These are phyloP conservation scores for Acanthiza pusilla DNA, from an alignment of 2,797 vertebrate genomes.

Conservation along the genomic window DNA sequence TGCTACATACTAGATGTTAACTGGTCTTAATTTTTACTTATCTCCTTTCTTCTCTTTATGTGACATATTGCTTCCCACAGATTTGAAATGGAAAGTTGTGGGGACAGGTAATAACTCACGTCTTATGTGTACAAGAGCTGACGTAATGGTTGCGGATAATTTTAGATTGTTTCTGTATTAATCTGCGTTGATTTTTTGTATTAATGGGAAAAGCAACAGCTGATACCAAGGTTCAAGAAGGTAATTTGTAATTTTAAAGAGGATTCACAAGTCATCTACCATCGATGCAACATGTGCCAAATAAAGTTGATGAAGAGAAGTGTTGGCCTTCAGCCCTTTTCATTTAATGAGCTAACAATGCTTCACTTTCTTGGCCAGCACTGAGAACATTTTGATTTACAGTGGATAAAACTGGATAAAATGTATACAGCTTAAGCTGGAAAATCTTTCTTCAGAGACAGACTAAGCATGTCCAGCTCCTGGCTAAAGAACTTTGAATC, in stretches of 20 bases:
- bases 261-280: neutral
- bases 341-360: neutral
- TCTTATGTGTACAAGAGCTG: neutral
- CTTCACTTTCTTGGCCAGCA: neutral
- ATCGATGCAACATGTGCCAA: neutral
- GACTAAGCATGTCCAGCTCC: neutral
- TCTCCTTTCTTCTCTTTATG: neutral
- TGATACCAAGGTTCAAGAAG: neutral
- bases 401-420: neutral
- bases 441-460: neutral
- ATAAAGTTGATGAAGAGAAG: neutral
- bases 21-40: neutral
- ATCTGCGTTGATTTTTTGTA: neutral
- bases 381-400: neutral
- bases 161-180: neutral
- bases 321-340: neutral
- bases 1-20: neutral
- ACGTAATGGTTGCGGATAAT: neutral
- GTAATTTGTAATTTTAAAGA: neutral
- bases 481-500: neutral
- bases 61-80: neutral
- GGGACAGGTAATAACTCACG: neutral
- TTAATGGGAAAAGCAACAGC: neutral
- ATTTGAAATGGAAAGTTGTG: neutral
- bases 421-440: neutral